Base-by-base conservation (phyloP, 2,113 vertebrate genomes). In the Chaenocephalus aceratus region DNA sequence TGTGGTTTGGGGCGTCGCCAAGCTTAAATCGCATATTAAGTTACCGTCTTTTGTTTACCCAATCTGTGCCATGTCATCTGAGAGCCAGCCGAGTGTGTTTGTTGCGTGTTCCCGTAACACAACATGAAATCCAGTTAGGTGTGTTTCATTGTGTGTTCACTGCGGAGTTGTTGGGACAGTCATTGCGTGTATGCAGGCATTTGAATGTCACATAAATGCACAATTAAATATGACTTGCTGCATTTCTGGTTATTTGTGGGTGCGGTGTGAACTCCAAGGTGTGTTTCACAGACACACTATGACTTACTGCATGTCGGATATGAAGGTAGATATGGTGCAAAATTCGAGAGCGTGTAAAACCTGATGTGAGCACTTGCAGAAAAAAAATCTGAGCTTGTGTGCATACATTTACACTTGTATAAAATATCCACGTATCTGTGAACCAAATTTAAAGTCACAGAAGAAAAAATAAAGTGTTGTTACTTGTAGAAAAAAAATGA, bases 11-110 rank as follows among this genome's bases (percentile, higher is more conserved):
- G 77, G 81, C 45, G 51, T 79, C 56, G 13, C 23, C 68, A 13
- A 30, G 16, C 79, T 88, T 85, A 74, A 88, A 84, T 68, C 71
- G 15, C 54, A 58, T 90, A 90, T 94, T 73, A 48, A 69, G 82
- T 93, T 92, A 58, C 93, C 15, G 15, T 62, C 87, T 92, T 90
- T 90, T 89, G 90, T 91, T 77, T 78, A 77, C 36, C 79, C 86
- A 93, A 92, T 92, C 92, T 92, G 64, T 90, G 89, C 85, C 65
- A 1, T 81, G 90, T 89, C 86, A 94, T 86, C 88, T 56, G 88
- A 92, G 88, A 85, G 67, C 65, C 2, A 10, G 4, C 41, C 0
- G 63, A 44, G 79, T 79, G 83, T 67, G 66, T 41, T 45, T 53
- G n/a, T 26, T 77, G 71, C 4, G 64, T 51, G 60, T 79, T 67